Evolutionary conservation across 1,140 invertebrate species (phyloP).

Genomic region (Cydia fagiglandana): DNA sequence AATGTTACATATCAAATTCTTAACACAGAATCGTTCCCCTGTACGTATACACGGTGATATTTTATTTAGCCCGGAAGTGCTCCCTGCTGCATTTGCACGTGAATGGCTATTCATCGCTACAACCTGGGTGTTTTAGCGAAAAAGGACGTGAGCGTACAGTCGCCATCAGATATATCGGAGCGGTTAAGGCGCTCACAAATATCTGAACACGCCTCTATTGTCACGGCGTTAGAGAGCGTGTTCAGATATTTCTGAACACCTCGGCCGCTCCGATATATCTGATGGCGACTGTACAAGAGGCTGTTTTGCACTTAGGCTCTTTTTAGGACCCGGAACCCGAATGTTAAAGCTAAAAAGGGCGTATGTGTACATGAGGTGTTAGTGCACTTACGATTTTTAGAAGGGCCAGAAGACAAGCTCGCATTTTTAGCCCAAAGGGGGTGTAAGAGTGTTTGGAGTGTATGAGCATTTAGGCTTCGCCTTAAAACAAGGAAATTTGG

Average conservation of each 20-base stretch:
- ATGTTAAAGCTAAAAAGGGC: not conserved
- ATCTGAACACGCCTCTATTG: too few species aligned
- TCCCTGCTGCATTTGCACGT: constrained; percentile 14
- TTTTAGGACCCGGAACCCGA: not conserved
- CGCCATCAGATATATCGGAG: too few species aligned
- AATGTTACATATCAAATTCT: too few species aligned
- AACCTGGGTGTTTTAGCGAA: not conserved
- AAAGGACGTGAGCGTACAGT: not conserved
- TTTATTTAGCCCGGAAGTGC: constrained; percentile 16
- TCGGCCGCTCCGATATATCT: too few species aligned
- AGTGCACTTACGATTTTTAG: not conserved
- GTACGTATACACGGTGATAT: constrained; percentile 9
- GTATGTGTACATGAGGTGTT: not conserved
- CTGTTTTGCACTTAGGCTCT: not conserved
- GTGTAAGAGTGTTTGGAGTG: not conserved
- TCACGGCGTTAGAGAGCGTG: too few species aligned
- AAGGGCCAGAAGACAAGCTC: not conserved
- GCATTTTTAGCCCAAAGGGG: not conserved
- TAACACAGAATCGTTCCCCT: not conserved
- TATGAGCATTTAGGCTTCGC: not conserved
- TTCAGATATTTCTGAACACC: too few species aligned
- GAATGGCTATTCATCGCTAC: constrained; percentile 18
- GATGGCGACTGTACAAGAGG: too few species aligned
- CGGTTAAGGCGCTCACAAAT: too few species aligned
- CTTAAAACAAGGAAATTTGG: not conserved